Percentiles rank a stretch among this genome's conserved stretches.
phyloP scores from a whole-genome alignment of 2,113 vertebrate species.

The Ciconia stormi region DNA sequence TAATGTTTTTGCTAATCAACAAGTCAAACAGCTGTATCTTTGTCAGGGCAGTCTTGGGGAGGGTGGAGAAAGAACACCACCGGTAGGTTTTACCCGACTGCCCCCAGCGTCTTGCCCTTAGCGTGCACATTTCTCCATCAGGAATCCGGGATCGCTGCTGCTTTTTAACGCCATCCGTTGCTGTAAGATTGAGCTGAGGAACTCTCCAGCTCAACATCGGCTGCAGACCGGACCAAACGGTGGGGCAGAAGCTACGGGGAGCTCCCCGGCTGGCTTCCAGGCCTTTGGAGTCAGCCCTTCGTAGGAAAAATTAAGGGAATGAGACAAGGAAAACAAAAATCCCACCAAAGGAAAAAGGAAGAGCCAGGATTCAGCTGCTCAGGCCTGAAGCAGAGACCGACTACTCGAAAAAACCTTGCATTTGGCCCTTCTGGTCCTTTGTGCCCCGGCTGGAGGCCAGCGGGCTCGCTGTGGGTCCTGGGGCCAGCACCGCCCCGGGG shows the following conservation, averaged over 20 bases:
- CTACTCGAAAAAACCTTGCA: background rate
- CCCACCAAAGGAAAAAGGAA: background rate
- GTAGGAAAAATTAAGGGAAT: background rate
- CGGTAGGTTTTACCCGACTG: accelerated
- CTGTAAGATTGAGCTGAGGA: accelerated
- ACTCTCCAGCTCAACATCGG: accelerated
- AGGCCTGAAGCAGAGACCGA: accelerated
- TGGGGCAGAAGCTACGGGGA: accelerated
- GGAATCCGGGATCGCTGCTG: background rate
- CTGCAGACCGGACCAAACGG: background rate
- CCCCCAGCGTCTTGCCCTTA: background rate
- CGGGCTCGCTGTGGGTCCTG: background rate
- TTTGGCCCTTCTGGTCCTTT: background rate
- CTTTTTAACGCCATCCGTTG: accelerated
- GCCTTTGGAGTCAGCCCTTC: background rate
- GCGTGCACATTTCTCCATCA: background rate
- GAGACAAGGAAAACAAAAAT: background rate
- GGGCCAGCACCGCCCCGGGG: background rate
- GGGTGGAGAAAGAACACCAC: background rate
- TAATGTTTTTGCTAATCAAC: constrained; percentile 78
- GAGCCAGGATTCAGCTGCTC: background rate
- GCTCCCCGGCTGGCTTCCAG: background rate
- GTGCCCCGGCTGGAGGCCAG: background rate
- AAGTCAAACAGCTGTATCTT: constrained; percentile 69
- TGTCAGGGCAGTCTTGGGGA: constrained; percentile 11